phyloP scores from a whole-genome alignment of 2,113 vertebrate genomes.

The Trematomus loennbergii region DNA sequence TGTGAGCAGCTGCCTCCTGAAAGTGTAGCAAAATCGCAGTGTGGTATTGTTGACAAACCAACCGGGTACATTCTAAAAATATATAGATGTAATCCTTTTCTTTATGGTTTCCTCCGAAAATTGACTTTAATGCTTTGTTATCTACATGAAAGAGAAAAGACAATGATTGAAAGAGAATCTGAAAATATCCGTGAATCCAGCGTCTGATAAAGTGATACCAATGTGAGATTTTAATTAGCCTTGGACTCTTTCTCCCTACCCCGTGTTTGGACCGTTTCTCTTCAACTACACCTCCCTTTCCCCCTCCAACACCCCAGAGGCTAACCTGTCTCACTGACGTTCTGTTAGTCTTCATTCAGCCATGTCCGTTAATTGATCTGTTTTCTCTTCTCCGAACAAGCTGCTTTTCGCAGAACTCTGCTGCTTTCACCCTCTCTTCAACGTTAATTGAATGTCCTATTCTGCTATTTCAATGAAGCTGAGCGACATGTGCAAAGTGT shows the following conservation, averaged over 20 bases:
- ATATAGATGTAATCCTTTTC: constrained; percentile 45
- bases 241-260: neutral
- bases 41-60: constrained; percentile 62
- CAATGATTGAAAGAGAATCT: constrained; percentile 22
- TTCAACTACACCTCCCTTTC: constrained; percentile 1
- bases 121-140: constrained; percentile 42
- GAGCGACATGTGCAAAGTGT: neutral
- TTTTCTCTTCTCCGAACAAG: constrained; percentile 56
- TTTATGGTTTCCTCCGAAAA: constrained; percentile 25
- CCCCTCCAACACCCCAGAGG: constrained; percentile 6
- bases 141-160: constrained; percentile 38
- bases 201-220: neutral
- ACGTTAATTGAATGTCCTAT: constrained; percentile 24
- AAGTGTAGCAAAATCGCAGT: constrained; percentile 56
- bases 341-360: constrained; percentile 48
- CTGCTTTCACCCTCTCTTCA: constrained; percentile 27
- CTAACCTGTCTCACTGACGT: constrained; percentile 31
- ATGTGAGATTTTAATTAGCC: constrained; percentile 31
- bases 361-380: constrained; percentile 65
- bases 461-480: constrained; percentile 8
- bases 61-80: constrained; percentile 32
- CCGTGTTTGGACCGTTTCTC: constrained; percentile 25
- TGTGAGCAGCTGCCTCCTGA: constrained; percentile 57
- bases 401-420: constrained; percentile 70
- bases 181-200: constrained; percentile 24